Evolutionary conservation across 2,797 vertebrate genomes (phyloP).

Genomic region (Octomys mimax): DNA sequence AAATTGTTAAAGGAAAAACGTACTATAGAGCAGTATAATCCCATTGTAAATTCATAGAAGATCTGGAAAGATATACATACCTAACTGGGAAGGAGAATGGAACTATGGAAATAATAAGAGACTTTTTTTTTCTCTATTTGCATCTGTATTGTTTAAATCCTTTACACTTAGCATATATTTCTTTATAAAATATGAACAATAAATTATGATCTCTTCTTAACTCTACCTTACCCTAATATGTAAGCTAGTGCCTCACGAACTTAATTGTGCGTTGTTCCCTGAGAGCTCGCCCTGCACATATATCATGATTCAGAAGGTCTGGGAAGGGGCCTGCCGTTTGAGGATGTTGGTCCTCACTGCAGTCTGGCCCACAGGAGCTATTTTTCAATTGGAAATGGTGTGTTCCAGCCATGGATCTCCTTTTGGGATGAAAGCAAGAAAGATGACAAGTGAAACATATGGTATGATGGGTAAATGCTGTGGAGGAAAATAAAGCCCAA

Average conservation of each 20-base stretch:
- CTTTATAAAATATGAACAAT: not conserved
- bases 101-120: not conserved
- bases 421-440: not conserved
- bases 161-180: not conserved
- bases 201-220: not conserved
- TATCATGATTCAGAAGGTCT: not conserved
- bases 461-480: not conserved
- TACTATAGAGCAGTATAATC: not conserved
- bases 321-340: not conserved
- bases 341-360: not conserved
- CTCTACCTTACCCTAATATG: not conserved
- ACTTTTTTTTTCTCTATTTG: not conserved
- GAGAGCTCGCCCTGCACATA: not conserved
- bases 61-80: not conserved
- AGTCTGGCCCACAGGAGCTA: not conserved
- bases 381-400: not conserved
- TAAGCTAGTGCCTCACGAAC: not conserved
- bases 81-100: not conserved
- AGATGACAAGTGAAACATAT: not conserved
- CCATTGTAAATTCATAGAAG: not conserved
- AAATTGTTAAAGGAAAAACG: constrained; percentile 23
- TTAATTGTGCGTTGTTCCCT: not conserved
- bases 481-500: not conserved
- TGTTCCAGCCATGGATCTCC: not conserved
- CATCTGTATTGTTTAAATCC: not conserved